These are phyloP conservation scores for Himalopsyche phryganea DNA, from an alignment of 1,140 invertebrate species.

Conservation along the genomic window DNA sequence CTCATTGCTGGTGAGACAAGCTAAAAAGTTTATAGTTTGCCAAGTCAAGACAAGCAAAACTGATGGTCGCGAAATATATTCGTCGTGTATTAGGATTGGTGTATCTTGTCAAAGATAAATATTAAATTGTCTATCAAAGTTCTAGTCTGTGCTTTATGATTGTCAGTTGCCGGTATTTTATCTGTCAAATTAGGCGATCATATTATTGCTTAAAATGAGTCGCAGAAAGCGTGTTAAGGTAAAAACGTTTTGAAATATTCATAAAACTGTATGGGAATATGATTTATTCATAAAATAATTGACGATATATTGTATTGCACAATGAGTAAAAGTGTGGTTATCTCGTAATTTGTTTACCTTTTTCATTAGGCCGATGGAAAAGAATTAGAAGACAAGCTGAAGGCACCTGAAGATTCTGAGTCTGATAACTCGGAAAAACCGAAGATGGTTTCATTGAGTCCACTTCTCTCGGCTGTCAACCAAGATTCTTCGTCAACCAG, in stretches of 20 bases:
- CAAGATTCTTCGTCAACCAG: constrained; percentile 51
- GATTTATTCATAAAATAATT: too few species aligned
- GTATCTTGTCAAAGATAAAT: too few species aligned
- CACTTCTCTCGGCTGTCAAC: constrained; percentile 42
- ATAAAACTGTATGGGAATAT: too few species aligned
- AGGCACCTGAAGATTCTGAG: constrained; percentile 60
- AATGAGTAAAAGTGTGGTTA: constrained; percentile 35
- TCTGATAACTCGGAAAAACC: constrained; percentile 63
- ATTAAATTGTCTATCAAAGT: too few species aligned
- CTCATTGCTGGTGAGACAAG: too few species aligned
- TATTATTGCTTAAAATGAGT: constrained; percentile 53
- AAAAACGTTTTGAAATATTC: constrained; percentile 14
- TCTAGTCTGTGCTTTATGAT: too few species aligned
- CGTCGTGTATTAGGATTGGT: too few species aligned
- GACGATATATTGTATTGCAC: too few species aligned
- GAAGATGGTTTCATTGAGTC: constrained; percentile 52
- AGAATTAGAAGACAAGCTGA: constrained; percentile 67
- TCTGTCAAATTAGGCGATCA: neutral
- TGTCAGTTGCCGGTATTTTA: constrained; percentile 1
- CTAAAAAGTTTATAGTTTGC: too few species aligned
- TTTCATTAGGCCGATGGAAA: constrained; percentile 61
- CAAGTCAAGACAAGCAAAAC: too few species aligned
- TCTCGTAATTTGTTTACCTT: constrained; percentile 43
- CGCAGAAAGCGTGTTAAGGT: constrained; percentile 65
- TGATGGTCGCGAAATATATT: too few species aligned